Conservation (phyloP, 1,140 invertebrate genomes). For the Arion vulgaris region DNA sequence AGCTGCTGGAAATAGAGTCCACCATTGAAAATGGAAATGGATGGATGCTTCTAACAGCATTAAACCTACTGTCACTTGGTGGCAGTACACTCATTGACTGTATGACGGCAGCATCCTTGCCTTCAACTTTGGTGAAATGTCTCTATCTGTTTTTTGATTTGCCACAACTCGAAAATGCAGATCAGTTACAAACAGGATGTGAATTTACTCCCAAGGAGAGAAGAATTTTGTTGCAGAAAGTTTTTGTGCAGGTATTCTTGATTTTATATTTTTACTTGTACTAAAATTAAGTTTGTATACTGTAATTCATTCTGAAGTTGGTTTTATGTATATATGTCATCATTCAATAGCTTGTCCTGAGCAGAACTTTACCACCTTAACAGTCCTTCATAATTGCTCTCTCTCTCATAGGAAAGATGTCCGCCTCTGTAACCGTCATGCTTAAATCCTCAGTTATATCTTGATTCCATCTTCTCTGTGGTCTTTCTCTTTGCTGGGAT, state of each 20-base stretch:
- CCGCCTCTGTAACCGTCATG: too few species aligned
- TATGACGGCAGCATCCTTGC: conserved; percentile 95
- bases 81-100: conserved; percentile 74
- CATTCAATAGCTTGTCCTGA: too few species aligned
- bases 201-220: conserved; percentile 93
- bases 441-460: too few species aligned
- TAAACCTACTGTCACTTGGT: conserved; percentile 87
- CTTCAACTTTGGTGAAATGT: conserved; percentile 98
- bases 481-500: too few species aligned
- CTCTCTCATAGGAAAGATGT: too few species aligned
- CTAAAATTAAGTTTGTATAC: too few species aligned
- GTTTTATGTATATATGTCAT: too few species aligned
- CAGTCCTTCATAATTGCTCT: too few species aligned
- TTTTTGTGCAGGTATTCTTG: conserved; percentile 89
- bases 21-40: conserved; percentile 92
- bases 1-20: conserved; percentile 89
- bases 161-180: conserved; percentile 80
- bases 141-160: conserved; percentile 99
- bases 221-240: conserved; percentile 93
- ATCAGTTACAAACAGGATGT: conserved; percentile 78
- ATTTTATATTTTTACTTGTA: not conserved
- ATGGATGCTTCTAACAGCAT: conserved; percentile 93
- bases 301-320: too few species aligned
- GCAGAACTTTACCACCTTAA: too few species aligned
- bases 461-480: too few species aligned